A percentile compares a stretch with the other conserved stretches of the same genome.
phyloP scores from a whole-genome alignment of 2,797 vertebrate species.

The Chaenodraco wilsoni region DNA sequence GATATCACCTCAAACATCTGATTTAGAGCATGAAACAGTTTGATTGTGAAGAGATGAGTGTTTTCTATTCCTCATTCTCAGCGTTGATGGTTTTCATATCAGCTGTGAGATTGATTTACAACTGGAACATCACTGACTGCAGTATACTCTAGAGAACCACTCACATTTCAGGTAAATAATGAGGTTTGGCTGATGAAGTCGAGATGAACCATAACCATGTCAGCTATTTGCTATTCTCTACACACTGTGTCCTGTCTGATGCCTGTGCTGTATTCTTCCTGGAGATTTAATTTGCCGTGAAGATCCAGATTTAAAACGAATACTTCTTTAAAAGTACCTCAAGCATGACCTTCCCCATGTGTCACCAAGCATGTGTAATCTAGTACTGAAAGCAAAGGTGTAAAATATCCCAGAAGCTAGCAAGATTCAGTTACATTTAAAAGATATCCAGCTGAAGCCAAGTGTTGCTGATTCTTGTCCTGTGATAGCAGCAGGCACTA shows the following conservation, averaged over 20 bases:
- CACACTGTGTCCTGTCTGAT: no score
- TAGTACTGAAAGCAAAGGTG: no score
- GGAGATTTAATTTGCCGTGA: slow-evolving; percentile 1
- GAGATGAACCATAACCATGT: background rate
- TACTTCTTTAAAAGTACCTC: background rate
- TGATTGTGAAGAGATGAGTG: slow-evolving; percentile 30
- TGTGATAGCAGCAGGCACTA: no score
- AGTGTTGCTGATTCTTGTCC: no score
- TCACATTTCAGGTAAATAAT: background rate
- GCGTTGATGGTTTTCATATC: slow-evolving; percentile 21
- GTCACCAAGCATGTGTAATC: no score
- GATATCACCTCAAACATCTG: slow-evolving; percentile 1
- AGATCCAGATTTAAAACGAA: background rate
- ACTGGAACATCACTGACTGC: slow-evolving; percentile 21
- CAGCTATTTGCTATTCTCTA: background rate
- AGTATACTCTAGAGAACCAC: background rate
- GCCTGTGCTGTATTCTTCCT: background rate
- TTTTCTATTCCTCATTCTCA: slow-evolving; percentile 31
- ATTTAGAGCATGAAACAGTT: slow-evolving; percentile 23
- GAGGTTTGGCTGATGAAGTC: background rate
- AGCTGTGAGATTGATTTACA: slow-evolving; percentile 27
- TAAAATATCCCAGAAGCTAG: no score
- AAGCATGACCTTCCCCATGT: background rate
- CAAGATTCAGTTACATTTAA: no score
- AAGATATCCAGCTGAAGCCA: no score